These are phyloP conservation scores for Julus scandinavius DNA, from an alignment of 2,888 invertebrate species.

Conservation along the genomic window DNA sequence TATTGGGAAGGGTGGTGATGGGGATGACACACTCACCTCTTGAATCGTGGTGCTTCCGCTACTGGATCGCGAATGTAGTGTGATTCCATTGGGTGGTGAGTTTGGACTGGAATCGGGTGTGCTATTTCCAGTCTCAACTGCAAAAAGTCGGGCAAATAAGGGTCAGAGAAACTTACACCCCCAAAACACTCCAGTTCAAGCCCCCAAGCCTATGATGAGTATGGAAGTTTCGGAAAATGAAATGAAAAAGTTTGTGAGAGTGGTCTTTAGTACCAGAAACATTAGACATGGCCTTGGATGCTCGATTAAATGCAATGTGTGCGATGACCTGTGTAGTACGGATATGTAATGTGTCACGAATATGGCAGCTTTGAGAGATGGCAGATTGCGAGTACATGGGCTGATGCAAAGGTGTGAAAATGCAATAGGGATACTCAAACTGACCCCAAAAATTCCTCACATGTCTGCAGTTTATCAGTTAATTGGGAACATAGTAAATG, in stretches of 20 bases:
- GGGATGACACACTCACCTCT: conserved; percentile 68
- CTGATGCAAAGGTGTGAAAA: neutral
- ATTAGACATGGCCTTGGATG: neutral
- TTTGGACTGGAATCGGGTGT: conserved; percentile 82
- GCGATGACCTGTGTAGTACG: neutral
- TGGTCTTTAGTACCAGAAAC: conserved; percentile 19
- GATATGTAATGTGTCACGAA: neutral
- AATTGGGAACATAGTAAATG: too few species aligned
- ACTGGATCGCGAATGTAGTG: conserved; percentile 73
- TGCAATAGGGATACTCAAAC: neutral
- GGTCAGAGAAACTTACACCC: neutral
- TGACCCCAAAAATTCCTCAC: too few species aligned
- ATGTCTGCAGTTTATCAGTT: too few species aligned
- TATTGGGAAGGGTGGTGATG: neutral
- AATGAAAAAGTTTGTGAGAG: neutral
- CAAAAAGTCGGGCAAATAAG: neutral
- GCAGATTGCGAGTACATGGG: neutral
- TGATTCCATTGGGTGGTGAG: conserved; percentile 75
- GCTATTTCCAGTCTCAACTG: conserved; percentile 62
- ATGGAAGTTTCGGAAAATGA: neutral
- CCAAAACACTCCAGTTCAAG: neutral
- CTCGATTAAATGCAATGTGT: neutral
- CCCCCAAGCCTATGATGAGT: neutral
- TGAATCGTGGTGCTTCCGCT: conserved; percentile 77
- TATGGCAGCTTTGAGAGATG: neutral